Conservation (phyloP, 2,888 invertebrate genomes). For the Crematogaster levior region DNA sequence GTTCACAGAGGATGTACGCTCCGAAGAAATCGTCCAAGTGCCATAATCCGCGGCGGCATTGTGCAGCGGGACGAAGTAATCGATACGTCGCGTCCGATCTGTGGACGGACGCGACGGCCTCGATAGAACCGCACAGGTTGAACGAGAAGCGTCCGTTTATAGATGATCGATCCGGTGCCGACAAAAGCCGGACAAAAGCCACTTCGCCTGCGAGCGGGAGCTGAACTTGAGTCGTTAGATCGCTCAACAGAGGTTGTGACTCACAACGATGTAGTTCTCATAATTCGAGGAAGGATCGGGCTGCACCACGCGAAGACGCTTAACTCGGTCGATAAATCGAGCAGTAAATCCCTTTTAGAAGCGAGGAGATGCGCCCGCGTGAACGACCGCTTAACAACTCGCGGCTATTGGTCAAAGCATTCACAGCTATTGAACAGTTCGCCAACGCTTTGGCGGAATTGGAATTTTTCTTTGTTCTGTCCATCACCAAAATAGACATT, state of each 20-base stretch:
- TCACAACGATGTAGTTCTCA: constrained; percentile 25
- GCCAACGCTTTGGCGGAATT: neutral
- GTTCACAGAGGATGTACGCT: neutral
- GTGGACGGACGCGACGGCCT: constrained; percentile 49
- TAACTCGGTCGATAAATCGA: constrained; percentile 31
- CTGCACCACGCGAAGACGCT: constrained; percentile 16
- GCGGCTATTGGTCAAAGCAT: constrained; percentile 25
- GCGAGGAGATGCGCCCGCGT: neutral
- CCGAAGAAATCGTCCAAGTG: constrained; percentile 48
- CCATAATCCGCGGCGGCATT: constrained; percentile 43
- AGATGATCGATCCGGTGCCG: constrained; percentile 71
- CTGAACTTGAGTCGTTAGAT: constrained; percentile 69
- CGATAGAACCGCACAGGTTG: constrained; percentile 56
- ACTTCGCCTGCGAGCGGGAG: constrained; percentile 52
- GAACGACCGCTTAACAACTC: constrained; percentile 51
- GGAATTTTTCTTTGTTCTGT: constrained; percentile 21
- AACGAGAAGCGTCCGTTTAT: constrained; percentile 69
- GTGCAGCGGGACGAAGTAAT: constrained; percentile 59
- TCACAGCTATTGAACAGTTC: constrained; percentile 27
- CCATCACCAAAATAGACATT: neutral
- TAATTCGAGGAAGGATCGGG: constrained; percentile 1
- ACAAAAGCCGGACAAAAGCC: constrained; percentile 66
- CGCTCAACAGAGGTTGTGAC: constrained; percentile 50
- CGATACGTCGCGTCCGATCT: constrained; percentile 62
- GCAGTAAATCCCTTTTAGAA: constrained; percentile 40